Evolutionary conservation across 92 coral and sea anemone species (phyloP).

Genomic region (Paramuricea clavata): DNA sequence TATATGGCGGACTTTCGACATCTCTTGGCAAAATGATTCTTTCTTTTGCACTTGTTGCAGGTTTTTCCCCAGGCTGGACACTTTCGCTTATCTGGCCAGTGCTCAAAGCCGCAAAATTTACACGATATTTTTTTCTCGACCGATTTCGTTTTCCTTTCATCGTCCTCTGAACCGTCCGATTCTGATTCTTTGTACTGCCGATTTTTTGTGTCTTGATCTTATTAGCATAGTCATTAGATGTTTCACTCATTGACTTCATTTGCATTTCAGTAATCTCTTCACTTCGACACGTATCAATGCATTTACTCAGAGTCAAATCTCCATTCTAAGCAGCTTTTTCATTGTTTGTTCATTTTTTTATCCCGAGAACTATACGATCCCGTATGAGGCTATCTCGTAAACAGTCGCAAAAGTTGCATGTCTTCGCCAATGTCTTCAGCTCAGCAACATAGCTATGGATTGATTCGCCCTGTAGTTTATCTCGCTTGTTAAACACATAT

Average conservation of each 20-base stretch:
- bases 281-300: constrained; percentile 56
- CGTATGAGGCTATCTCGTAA: constrained; percentile 61
- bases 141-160: too few relatives aligned
- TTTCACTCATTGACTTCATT: constrained; percentile 37
- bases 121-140: constrained; percentile 51
- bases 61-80: constrained; percentile 55
- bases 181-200: constrained; percentile 4
- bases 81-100: constrained; percentile 38
- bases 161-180: constrained; percentile 36
- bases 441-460: constrained; percentile 46
- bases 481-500: constrained; percentile 49
- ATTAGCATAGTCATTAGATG: constrained; percentile 31
- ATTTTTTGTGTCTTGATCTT: constrained; percentile 28
- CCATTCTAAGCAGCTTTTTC: constrained; percentile 59
- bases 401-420: constrained; percentile 54
- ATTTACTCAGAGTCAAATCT: constrained; percentile 46
- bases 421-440: constrained; percentile 36
- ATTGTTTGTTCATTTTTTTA: constrained; percentile 52
- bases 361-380: constrained; percentile 58
- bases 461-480: constrained; percentile 45
- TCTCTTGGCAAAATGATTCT: too few relatives aligned
- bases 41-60: too few relatives aligned
- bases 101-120: constrained; percentile 44
- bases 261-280: constrained; percentile 50
- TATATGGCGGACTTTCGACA: too few relatives aligned